Evolutionary conservation across 2,113 vertebrate species (phyloP).

Genomic region (Microcebus griseorufus): DNA sequence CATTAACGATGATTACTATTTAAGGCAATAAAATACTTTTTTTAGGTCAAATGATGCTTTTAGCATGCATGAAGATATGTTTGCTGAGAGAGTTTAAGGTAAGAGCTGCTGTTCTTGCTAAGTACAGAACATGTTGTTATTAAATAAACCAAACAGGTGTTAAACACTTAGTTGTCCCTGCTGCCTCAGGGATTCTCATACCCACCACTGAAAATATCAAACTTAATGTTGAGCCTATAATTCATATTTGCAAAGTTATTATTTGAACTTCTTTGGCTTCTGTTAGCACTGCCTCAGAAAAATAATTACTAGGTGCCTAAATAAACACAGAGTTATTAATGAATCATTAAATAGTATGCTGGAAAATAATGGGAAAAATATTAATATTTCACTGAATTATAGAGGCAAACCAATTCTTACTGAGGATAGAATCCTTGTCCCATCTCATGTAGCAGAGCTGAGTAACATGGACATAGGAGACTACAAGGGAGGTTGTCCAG

Average conservation of each 20-base stretch:
- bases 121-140: neutral
- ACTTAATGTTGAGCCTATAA: neutral
- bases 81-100: neutral
- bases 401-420: slow-evolving; percentile 27
- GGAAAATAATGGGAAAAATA: neutral
- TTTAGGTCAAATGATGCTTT: neutral
- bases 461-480: neutral
- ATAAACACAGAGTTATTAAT: slow-evolving; percentile 62
- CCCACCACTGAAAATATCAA: neutral
- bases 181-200: neutral
- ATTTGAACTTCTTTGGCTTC: slow-evolving; percentile 33
- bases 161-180: neutral
- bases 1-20: neutral
- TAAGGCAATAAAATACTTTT: neutral
- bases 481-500: neutral
- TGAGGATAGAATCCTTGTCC: neutral
- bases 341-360: slow-evolving; percentile 5
- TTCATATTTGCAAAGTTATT: slow-evolving; percentile 42
- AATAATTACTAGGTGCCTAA: slow-evolving; percentile 13
- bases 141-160: slow-evolving; percentile 12
- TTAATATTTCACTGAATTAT: neutral
- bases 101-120: neutral
- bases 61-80: neutral
- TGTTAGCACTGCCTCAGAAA: slow-evolving; percentile 55
- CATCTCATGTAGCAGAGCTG: neutral